phyloP scores from a whole-genome alignment of 2,113 vertebrate genomes.

The Accipiter virgatus region DNA sequence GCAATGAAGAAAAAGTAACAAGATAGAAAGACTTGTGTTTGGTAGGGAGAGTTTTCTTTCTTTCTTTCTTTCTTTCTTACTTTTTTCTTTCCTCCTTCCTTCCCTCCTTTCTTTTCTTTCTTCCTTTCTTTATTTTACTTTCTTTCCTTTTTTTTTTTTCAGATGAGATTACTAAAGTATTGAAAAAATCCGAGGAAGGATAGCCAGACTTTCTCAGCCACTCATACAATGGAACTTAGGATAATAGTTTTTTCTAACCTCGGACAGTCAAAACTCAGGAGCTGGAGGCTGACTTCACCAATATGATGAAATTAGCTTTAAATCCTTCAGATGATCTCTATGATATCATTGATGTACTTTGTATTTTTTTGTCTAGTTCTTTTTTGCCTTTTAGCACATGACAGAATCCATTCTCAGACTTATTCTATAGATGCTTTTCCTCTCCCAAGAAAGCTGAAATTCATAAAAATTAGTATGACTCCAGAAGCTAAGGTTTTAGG shows the following conservation, averaged over 20 bases:
- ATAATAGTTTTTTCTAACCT: neutral
- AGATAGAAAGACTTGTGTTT: neutral
- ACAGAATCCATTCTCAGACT: neutral
- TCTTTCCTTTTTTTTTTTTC: too few relatives aligned
- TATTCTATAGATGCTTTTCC: neutral
- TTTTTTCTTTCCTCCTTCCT: too few relatives aligned
- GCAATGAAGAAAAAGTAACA: neutral
- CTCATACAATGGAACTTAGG: neutral
- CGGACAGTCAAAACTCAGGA: neutral
- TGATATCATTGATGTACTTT: neutral
- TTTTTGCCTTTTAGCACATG: neutral
- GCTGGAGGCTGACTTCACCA: neutral
- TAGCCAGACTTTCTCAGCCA: neutral
- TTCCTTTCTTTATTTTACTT: too few relatives aligned
- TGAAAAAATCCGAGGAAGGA: neutral
- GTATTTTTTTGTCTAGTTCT: neutral
- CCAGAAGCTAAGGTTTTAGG: neutral
- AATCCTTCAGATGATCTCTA: neutral
- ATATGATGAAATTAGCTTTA: neutral
- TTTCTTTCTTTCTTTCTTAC: too few relatives aligned
- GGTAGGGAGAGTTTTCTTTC: neutral
- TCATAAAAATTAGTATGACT: neutral
- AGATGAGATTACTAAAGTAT: neutral
- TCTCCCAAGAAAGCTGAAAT: neutral
- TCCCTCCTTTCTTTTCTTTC: rapidly evolving